phyloP scores from a whole-genome alignment of 2,888 invertebrate genomes.

The Coelogynopora nodosa region DNA sequence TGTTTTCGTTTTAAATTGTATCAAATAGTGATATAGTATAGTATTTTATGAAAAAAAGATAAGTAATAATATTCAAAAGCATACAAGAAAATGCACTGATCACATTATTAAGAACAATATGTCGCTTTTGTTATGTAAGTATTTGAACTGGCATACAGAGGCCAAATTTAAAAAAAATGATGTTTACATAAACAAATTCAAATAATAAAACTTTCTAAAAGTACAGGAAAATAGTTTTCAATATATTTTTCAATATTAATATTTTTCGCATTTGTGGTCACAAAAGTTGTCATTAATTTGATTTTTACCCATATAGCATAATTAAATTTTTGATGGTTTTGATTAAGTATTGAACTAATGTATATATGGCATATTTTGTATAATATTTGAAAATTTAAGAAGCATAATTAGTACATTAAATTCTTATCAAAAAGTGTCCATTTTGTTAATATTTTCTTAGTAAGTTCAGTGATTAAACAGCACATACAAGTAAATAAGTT shows the following conservation, averaged over 20 bases:
- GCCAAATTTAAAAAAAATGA: background rate
- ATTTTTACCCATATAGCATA: background rate
- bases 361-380: too few relatives aligned
- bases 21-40: background rate
- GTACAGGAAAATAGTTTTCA: background rate
- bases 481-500: too few relatives aligned
- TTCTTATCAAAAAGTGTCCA: too few relatives aligned
- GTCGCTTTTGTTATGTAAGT: background rate
- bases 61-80: background rate
- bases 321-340: too few relatives aligned
- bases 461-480: too few relatives aligned
- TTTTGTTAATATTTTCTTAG: too few relatives aligned
- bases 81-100: background rate
- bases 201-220: background rate
- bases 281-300: background rate
- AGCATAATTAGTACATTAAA: too few relatives aligned
- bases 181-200: background rate
- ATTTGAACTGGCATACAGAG: background rate
- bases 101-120: background rate
- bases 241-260: background rate
- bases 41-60: background rate
- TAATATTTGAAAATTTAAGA: too few relatives aligned
- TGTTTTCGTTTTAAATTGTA: background rate
- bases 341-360: too few relatives aligned
- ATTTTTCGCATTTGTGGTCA: background rate